phyloP scores from a whole-genome alignment of 2,888 invertebrate genomes.

The Bellardia pandia region DNA sequence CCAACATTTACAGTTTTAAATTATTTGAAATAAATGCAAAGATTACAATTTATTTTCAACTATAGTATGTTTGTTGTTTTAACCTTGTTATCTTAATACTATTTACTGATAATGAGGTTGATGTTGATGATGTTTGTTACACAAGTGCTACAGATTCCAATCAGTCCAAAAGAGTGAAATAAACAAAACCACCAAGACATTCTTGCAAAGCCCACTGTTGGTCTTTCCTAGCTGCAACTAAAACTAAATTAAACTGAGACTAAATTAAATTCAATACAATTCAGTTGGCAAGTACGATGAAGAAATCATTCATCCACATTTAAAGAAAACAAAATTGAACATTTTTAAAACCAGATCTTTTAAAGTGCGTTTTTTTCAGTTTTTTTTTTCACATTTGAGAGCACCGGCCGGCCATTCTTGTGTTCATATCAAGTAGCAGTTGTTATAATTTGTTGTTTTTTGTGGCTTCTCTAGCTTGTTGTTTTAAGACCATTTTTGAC shows the following conservation, averaged over 20 bases:
- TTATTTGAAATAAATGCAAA: no score
- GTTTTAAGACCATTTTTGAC: slow-evolving; percentile 58
- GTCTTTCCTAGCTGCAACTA: slow-evolving; percentile 23
- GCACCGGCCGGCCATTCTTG: slow-evolving; percentile 52
- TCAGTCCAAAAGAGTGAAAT: slow-evolving; percentile 35
- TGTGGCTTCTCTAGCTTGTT: not conserved
- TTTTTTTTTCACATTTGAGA: slow-evolving; percentile 54
- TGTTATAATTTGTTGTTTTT: slow-evolving; percentile 52
- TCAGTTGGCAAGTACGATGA: slow-evolving; percentile 52
- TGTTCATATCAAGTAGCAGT: slow-evolving; percentile 46
- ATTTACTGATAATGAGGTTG: slow-evolving; percentile 28
- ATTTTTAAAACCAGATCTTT: slow-evolving; percentile 69
- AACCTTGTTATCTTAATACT: slow-evolving; percentile 42
- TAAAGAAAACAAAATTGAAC: slow-evolving; percentile 42
- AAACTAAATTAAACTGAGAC: slow-evolving; percentile 32
- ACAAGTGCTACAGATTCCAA: slow-evolving; percentile 63
- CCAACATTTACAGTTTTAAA: no score
- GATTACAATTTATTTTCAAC: no score
- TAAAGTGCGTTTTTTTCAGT: slow-evolving; percentile 52
- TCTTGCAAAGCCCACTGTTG: slow-evolving; percentile 52
- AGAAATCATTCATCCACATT: slow-evolving; percentile 73
- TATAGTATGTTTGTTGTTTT: not conserved
- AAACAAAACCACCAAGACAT: slow-evolving; percentile 41
- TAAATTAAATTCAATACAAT: slow-evolving; percentile 56
- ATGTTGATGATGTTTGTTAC: slow-evolving; percentile 38